Evolutionary conservation across 2,888 invertebrate species (phyloP), one percentile per base, ranked within the genome.

Genomic region (Malthinus seriepunctatus): DNA sequence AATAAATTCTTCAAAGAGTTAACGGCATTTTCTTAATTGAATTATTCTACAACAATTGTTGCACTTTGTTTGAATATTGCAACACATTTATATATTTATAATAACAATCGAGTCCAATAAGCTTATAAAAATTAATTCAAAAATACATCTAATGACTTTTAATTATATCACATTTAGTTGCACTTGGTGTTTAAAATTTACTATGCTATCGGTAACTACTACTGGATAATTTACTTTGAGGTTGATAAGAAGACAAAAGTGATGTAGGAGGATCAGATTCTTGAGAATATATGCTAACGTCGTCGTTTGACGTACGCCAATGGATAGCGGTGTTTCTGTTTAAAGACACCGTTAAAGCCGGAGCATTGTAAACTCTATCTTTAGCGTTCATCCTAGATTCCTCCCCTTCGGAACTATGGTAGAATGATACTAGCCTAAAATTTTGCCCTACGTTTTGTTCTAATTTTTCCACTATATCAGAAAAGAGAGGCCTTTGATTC

Each of bases 401-500:
- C 74, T 83, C 82, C 0, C 85, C 86, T 64, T 81, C 83, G 49
- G 83, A 79, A 65, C 87, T 81, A 78, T 86, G 85, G 78, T 84
- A 88, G 79, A 85, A 88, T 3, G 88, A 86, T 42, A 83, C 81
- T 60, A 82, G 77, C 66, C 80, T 77, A 72, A 88, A 88, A 49
- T 79, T 79, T 52, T 81, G 78, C 8, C 83, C 80, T 9, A 87
- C 77, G 67, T 85, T 82, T 5, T 81, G 77, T 60, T 83, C 81
- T 53, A 88, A 73, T 58, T 80, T 80, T 48, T 84, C 81, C 8
- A 88, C 81, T 37, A 86, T 79, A 65, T 83, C 82, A 61, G 82
- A 76, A 74, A 91, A 91, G 3, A 83, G 83, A 0, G 89, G 89
- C 48, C 91, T 78, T 12, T 85, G 81, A 62, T 78, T 81, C 0